A percentile compares a stretch with the other conserved stretches of the same genome.
These are phyloP conservation scores for Oscheius myriophilus DNA, from an alignment of 2,888 invertebrate genomes.

Conservation along the genomic window DNA sequence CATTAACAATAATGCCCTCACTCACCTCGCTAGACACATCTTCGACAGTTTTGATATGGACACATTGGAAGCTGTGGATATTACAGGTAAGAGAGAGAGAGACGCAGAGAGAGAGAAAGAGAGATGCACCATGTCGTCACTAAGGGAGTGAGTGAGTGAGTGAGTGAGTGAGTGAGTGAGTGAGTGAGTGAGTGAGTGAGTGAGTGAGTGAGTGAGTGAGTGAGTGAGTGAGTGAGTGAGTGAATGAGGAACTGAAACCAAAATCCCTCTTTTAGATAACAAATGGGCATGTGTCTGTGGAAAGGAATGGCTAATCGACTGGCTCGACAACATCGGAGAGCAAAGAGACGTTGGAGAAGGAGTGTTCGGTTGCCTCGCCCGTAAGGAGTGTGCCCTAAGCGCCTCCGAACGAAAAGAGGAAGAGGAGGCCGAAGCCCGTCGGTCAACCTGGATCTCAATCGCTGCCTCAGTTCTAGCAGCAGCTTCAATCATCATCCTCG, in stretches of 20 bases:
- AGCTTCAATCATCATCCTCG: conserved; percentile 59
- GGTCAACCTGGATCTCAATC: conserved; percentile 64
- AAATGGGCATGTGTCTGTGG: conserved; percentile 66
- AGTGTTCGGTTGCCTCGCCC: conserved; percentile 46
- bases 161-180: not conserved
- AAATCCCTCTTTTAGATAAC: conserved; percentile 55
- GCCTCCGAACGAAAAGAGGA: conserved; percentile 11
- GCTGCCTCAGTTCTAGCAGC: conserved; percentile 63
- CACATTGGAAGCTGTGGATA: conserved; percentile 61
- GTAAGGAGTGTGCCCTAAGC: conserved; percentile 31
- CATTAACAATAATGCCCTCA: conserved; percentile 65
- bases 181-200: conserved; percentile 32
- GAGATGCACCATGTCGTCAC: conserved; percentile 2
- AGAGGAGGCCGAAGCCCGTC: conserved; percentile 27
- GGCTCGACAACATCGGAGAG: conserved; percentile 58
- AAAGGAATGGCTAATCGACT: conserved; percentile 65
- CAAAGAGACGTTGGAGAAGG: conserved; percentile 50
- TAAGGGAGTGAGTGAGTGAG: not conserved
- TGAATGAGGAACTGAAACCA: not conserved
- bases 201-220: no score
- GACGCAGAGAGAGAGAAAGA: no score
- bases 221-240: no score
- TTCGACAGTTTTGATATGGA: conserved; percentile 57
- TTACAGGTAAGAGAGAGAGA: conserved; percentile 52
- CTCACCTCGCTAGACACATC: conserved; percentile 58